Conservation (phyloP, 2,113 vertebrate genomes). For the Bubo blakistoni region DNA sequence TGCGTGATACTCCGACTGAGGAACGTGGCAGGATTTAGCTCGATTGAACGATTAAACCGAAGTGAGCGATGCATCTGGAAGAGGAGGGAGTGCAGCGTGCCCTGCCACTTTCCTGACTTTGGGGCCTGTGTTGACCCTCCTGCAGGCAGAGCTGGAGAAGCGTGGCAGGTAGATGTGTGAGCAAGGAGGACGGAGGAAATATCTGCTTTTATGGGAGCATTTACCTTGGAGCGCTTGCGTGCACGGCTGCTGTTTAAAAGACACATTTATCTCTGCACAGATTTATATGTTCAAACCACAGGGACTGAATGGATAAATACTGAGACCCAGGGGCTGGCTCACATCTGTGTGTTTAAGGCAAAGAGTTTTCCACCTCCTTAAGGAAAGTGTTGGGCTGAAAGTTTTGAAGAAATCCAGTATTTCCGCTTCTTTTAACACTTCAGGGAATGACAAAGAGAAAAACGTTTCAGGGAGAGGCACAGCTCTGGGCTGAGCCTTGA, state of each 20-base stretch:
- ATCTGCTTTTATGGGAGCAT: background rate
- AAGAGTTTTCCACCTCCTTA: background rate
- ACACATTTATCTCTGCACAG: background rate
- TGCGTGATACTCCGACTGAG: rapidly evolving
- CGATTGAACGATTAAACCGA: rapidly evolving
- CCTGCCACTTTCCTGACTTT: background rate
- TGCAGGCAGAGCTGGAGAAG: background rate
- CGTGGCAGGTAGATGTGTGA: background rate
- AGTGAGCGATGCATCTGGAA: rapidly evolving
- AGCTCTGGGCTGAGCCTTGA: background rate
- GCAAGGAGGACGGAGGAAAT: background rate
- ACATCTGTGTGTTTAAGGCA: background rate
- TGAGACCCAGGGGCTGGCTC: background rate
- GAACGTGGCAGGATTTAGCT: background rate
- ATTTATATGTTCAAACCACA: background rate
- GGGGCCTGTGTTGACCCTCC: background rate
- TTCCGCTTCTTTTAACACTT: background rate
- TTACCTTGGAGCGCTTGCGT: background rate
- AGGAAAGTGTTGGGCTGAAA: background rate
- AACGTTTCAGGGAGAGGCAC: rapidly evolving
- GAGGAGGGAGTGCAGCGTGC: background rate
- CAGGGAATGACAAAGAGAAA: background rate
- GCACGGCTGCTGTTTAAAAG: background rate
- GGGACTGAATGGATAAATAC: background rate
- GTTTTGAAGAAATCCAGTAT: background rate